Evolutionary conservation across 1,140 invertebrate genomes (phyloP), one percentile per base, ranked within the genome.

Genomic region (Tetramorium alpestre): DNA sequence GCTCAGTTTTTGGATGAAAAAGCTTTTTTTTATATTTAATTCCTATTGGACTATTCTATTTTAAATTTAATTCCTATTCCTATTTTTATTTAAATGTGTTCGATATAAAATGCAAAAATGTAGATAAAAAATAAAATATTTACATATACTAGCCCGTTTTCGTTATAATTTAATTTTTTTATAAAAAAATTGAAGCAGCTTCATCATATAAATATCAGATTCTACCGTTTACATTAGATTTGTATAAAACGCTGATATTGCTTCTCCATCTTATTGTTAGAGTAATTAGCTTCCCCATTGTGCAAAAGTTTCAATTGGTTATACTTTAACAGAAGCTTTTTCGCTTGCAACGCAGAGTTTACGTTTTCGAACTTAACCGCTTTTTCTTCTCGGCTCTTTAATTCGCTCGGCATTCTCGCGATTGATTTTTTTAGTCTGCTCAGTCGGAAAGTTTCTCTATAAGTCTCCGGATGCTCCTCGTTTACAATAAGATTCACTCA

Each of bases 381-480:
- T 84, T 84, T 73, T 84, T 84, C 67, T 49, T 60, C 54, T 13
- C 44, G 41, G 80, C 80, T 47, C 67, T 49, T 84, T 73, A 82
- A 73, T 84, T 84, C 44, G 54, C 54, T 49, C 54, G 18, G 69
- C 47, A 67, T 65, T 78, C 47, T 78, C 44, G 60, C 69, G 41
- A 84, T 84, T 84, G 69, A 84, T 73, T 84, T 84, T 84, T 84
- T 84, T 60, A 47, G 80, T 84, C 13, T 11, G 58, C 33, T 84
- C 70, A 49, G 44, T 38, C n/a, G 11, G 54, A 73, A 82, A 84
- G 80, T 84, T 84, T 84, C 51, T 38, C 41, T 62, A 73, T 84
- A 84, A 84, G 80, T 73, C 41, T 84, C 25, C 54, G 67, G 69
- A 82, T 47, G 67, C 18, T 73, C n/a, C 80, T 84, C 80, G 80